Base-by-base conservation (phyloP, 1,140 invertebrate species). In the Heliconius eleuchia region DNA sequence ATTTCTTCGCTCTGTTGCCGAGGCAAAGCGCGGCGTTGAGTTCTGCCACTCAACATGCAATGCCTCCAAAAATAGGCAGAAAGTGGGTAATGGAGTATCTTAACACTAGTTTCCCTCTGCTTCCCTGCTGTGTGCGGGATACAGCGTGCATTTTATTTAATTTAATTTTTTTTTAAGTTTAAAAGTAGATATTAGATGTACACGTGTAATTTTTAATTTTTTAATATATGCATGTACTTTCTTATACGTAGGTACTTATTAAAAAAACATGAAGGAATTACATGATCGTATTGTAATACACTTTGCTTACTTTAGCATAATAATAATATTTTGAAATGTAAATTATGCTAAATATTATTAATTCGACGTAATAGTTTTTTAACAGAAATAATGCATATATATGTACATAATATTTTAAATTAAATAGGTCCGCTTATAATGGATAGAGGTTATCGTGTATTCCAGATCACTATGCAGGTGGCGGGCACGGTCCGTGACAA, bases 401-500 rank as follows among this genome's bases (percentile, higher is more conserved):
- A 34, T 34, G 34, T 34, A 66, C 27, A 13, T 66, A 6, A n/a
- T 23, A 27, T 18, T 52, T 60, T 27, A 55, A 57, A 60, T 46
- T 42, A 78, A 74, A 74, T 78, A 74, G 72, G 70, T 71, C 42
- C 18, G 42, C 34, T 46, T 74, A 37, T 57, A 71, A 39, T 77
- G 76, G 55, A 83, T 81, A 78, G 79, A 76, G 79, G 79, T 85
- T 84, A 83, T 86, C 80, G 55, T 66, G 73, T 79, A 80, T 77
- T 82, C 73, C 70, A 78, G 80, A 88, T 91, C 83, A 83, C 66
- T 77, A 92, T 91, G 89, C 91, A 93, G 90, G 89, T 91, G 87
- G 87, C 84, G 87, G 73, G 77, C 85, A 84, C 76, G 73, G 80
- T 84, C 81, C 91, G 89, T 93, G 90, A 91, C 89, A 86, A 80